Conservation (phyloP, 2,113 vertebrate genomes). For the Pholis gunnellus region DNA sequence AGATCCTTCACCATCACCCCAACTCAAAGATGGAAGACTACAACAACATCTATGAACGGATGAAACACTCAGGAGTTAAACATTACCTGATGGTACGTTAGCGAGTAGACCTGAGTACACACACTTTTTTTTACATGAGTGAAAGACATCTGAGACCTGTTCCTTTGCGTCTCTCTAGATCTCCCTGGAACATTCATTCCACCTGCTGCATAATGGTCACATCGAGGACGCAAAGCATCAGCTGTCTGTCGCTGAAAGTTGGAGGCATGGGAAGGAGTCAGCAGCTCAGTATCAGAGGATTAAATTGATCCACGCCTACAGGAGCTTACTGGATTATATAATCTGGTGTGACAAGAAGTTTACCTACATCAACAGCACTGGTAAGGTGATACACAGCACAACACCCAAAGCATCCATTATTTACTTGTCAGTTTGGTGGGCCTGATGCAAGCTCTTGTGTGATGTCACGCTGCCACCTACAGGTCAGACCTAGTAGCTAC, state of each 20-base stretch:
- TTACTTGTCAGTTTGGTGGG: neutral
- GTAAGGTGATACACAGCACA: constrained; percentile 76
- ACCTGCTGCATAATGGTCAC: constrained; percentile 87
- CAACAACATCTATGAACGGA: constrained; percentile 87
- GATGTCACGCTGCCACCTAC: constrained; percentile 58
- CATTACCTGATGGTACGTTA: constrained; percentile 88
- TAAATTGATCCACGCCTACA: constrained; percentile 90
- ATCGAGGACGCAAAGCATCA: constrained; percentile 87
- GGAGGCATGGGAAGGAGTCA: constrained; percentile 88
- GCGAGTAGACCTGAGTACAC: neutral
- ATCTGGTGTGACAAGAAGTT: constrained; percentile 87
- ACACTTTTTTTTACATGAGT: neutral
- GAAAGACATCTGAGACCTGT: neutral
- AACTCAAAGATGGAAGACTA: constrained; percentile 85
- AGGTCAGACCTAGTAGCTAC: constrained; percentile 25
- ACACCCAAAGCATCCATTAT: constrained; percentile 46
- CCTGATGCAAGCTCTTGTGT: constrained; percentile 9
- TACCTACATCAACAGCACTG: constrained; percentile 41
- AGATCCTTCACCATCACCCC: constrained; percentile 90
- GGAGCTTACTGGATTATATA: constrained; percentile 88
- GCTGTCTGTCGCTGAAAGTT: constrained; percentile 87
- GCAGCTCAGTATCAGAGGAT: constrained; percentile 77
- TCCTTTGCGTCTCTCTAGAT: constrained; percentile 78
- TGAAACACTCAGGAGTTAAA: constrained; percentile 90
- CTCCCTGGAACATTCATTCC: constrained; percentile 89